Evolutionary conservation across 2,797 vertebrate genomes (phyloP).

Genomic region (Avahi laniger): DNA sequence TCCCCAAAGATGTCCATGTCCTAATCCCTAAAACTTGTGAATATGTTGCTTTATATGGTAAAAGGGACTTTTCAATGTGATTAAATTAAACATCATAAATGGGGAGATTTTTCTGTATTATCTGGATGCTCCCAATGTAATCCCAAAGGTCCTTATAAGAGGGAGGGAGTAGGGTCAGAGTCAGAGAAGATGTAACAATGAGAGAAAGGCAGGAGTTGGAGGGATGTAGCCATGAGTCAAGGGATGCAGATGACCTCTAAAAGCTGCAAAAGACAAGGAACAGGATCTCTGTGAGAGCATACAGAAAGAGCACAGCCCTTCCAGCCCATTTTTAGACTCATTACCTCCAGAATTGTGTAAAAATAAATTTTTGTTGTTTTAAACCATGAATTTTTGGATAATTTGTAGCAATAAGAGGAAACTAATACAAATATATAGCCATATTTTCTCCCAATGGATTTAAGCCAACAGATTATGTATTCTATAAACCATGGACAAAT

Average conservation of each 20-base stretch:
- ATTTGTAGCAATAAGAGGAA: background rate
- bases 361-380: background rate
- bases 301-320: background rate
- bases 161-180: background rate
- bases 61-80: too few relatives aligned
- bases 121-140: background rate
- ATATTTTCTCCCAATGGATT: background rate
- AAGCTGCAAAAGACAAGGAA: background rate
- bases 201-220: background rate
- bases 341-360: background rate
- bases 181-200: background rate
- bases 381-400: background rate
- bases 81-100: background rate
- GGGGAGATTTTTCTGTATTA: background rate
- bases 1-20: background rate
- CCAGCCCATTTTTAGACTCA: background rate
- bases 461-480: background rate
- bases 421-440: background rate
- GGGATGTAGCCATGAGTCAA: background rate
- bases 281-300: background rate
- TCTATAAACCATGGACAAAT: background rate
- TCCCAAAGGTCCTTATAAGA: background rate
- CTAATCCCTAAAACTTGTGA: background rate
- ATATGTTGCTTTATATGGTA: too few relatives aligned
- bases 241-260: background rate